Evolutionary conservation across 2,888 invertebrate genomes (phyloP).

Genomic region (Lithophane leautieri): DNA sequence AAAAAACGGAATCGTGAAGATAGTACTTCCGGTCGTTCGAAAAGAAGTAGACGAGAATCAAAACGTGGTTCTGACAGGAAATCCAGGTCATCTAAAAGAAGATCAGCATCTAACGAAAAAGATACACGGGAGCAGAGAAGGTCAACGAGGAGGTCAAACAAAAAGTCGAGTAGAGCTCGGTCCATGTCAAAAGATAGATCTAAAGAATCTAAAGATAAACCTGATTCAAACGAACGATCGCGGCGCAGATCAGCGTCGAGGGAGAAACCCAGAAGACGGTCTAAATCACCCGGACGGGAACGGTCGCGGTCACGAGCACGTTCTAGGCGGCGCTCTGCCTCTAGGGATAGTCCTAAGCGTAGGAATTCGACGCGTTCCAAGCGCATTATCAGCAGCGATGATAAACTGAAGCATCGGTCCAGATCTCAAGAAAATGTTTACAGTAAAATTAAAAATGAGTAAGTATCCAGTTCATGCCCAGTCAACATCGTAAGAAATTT

Average conservation of each 20-base stretch:
- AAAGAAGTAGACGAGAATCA: conserved; percentile 79
- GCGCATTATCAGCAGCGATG: conserved; percentile 75
- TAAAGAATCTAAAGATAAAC: conserved; percentile 80
- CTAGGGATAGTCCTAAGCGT: conserved; percentile 66
- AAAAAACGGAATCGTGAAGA: conserved; percentile 76
- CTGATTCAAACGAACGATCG: conserved; percentile 75
- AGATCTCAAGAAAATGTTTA: conserved; percentile 82
- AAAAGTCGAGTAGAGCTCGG: conserved; percentile 73
- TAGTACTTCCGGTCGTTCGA: conserved; percentile 72
- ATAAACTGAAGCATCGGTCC: conserved; percentile 80
- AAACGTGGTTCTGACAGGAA: conserved; percentile 81
- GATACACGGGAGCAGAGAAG: conserved; percentile 72
- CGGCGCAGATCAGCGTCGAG: conserved; percentile 79
- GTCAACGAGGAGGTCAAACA: conserved; percentile 78
- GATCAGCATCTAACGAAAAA: conserved; percentile 79
- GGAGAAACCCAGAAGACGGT: conserved; percentile 77
- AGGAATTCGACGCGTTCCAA: conserved; percentile 72
- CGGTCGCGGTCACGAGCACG: conserved; percentile 72
- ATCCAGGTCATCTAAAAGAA: conserved; percentile 80
- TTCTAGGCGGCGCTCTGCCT: conserved; percentile 71
- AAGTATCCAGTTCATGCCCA: conserved; percentile 63
- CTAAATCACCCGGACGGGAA: conserved; percentile 75
- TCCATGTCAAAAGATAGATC: conserved; percentile 78
- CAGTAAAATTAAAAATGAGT: conserved; percentile 85
- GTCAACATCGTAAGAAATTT: background rate